phyloP scores from a whole-genome alignment of 2,888 invertebrate species.

The Oconnorella tubifera region DNA sequence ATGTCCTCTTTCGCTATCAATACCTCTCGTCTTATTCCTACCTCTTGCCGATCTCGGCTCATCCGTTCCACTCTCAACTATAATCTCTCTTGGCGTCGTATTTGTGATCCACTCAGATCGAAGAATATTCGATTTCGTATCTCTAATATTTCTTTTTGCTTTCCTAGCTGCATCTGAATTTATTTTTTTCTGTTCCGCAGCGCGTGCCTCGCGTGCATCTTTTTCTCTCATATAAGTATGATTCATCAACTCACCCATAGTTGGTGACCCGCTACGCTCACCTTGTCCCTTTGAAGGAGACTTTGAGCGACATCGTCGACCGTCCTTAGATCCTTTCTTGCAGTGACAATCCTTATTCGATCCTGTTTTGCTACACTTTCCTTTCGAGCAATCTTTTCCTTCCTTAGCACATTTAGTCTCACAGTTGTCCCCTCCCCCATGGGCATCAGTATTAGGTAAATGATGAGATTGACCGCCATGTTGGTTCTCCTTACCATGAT shows the following conservation, averaged over 20 bases:
- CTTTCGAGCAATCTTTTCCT: no score
- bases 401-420: no score
- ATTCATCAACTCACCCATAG: conserved; percentile 1
- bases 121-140: neutral
- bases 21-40: neutral
- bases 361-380: no score
- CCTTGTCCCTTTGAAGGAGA: neutral
- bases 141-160: neutral
- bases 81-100: conserved; percentile 2
- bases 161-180: neutral
- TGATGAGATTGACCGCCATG: no score
- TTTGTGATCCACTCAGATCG: conserved; percentile 3
- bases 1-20: no score
- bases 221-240: conserved; percentile 5
- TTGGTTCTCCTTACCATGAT: neutral
- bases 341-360: no score
- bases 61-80: no score
- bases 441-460: neutral
- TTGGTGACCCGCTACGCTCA: neutral
- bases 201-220: neutral
- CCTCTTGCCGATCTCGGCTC: neutral
- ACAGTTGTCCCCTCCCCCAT: no score
- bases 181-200: neutral
- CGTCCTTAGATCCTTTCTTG: no score
- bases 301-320: no score